A percentile compares a stretch with the other conserved stretches of the same genome.
Conservation (phyloP, 1,140 invertebrate genomes). For the Protaetia brevitarsis region DNA sequence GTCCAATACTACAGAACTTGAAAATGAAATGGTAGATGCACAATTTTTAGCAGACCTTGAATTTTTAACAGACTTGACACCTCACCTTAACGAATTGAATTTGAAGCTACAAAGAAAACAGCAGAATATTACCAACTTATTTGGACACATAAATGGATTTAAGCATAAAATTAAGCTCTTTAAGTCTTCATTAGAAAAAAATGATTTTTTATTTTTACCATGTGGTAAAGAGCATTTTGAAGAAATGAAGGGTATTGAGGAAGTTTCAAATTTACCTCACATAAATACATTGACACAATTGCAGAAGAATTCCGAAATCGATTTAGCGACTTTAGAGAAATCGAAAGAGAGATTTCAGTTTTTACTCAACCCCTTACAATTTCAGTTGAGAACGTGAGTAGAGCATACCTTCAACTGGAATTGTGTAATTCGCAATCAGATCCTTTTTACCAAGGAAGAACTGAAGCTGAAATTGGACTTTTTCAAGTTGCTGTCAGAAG, state of each 20-base stretch:
- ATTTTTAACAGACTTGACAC: conserved; percentile 18
- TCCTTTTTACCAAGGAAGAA: neutral
- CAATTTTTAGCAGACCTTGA: conserved; percentile 8
- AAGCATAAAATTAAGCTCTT: conserved; percentile 21
- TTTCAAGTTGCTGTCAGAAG: neutral
- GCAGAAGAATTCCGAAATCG: conserved; percentile 1
- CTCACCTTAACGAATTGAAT: conserved; percentile 21
- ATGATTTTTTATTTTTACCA: conserved; percentile 17
- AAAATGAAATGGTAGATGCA: conserved; percentile 9
- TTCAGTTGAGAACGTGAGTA: conserved; percentile 7
- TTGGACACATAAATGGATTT: conserved; percentile 18
- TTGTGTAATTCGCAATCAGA: conserved; percentile 4
- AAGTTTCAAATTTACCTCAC: conserved; percentile 10
- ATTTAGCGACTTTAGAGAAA: conserved; percentile 18
- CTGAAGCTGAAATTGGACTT: neutral
- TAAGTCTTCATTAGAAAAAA: conserved; percentile 24
- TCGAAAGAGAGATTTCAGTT: conserved; percentile 16
- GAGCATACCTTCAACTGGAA: conserved; percentile 10
- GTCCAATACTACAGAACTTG: conserved; percentile 20
- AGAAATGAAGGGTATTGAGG: conserved; percentile 18
- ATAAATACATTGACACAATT: conserved; percentile 10
- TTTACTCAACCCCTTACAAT: conserved; percentile 20
- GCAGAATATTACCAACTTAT: conserved; percentile 16
- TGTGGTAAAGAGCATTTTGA: conserved; percentile 19
- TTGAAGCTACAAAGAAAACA: conserved; percentile 21